phyloP scores from a whole-genome alignment of 2,113 vertebrate species.

The Carettochelys insculpta region DNA sequence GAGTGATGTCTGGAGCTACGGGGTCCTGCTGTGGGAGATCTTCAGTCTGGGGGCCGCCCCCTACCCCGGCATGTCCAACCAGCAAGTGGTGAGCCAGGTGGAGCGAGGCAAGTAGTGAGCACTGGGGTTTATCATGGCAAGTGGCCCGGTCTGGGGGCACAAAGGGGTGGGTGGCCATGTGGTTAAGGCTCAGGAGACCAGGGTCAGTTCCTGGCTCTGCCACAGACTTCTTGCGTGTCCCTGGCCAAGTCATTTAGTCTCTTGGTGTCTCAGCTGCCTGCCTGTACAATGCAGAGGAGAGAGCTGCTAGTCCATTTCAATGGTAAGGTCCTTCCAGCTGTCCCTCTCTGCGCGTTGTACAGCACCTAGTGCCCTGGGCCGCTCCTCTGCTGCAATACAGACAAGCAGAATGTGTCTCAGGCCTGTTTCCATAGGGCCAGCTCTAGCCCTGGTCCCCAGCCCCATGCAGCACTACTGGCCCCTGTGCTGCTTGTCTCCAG shows the following conservation, averaged over 20 bases:
- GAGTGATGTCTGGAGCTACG: constrained; percentile 86
- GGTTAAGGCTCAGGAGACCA: background rate
- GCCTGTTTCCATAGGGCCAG: background rate
- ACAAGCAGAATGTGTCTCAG: background rate
- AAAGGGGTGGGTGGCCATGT: background rate
- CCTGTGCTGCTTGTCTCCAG: background rate
- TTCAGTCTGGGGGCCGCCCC: constrained; percentile 67
- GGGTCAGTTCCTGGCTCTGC: background rate
- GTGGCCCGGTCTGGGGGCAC: too few species aligned
- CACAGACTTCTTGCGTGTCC: too few species aligned
- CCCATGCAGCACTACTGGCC: too few species aligned
- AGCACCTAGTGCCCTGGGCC: too few species aligned
- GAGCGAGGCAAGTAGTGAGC: background rate
- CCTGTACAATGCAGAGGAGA: too few species aligned
- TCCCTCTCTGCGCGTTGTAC: too few species aligned
- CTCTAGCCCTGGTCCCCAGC: too few species aligned
- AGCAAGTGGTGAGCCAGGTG: background rate
- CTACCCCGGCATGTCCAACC: background rate
- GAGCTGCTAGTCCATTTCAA: too few species aligned
- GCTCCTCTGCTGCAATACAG: background rate
- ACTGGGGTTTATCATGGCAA: background rate
- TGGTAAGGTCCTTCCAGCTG: too few species aligned
- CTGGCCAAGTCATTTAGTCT: too few species aligned
- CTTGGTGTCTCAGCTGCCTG: too few species aligned
- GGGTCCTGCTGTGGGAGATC: constrained; percentile 85